Percentiles rank a stretch among this genome's conserved stretches.
Conservation (phyloP, 2,113 vertebrate genomes). For the Girardinichthys multiradiatus region DNA sequence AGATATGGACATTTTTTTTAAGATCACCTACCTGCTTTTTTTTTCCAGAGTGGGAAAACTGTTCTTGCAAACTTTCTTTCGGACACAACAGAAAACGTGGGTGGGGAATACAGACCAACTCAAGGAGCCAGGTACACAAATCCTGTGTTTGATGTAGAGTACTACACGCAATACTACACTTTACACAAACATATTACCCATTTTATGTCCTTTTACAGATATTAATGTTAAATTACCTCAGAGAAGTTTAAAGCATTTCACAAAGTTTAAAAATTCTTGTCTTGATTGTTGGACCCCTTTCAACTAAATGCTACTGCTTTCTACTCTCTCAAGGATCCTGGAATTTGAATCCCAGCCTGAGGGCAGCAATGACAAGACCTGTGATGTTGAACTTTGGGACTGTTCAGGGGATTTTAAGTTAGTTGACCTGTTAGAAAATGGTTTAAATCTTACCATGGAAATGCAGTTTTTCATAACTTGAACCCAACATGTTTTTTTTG, state of each 20-base stretch:
- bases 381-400: conserved; percentile 95
- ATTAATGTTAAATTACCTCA: not conserved
- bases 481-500: not conserved
- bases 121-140: conserved; percentile 89
- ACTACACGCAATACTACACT: not conserved
- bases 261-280: not conserved
- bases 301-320: conserved; percentile 2
- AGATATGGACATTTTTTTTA: not conserved
- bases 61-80: conserved; percentile 93
- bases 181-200: no score
- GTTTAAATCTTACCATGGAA: not conserved
- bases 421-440: conserved; percentile 34
- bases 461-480: not conserved
- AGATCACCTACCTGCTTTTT: not conserved
- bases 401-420: conserved; percentile 94
- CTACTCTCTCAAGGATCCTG: conserved; percentile 84
- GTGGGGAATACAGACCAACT: conserved; percentile 88
- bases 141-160: not conserved
- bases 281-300: not conserved
- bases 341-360: conserved; percentile 89
- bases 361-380: conserved; percentile 74
- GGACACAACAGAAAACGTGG: conserved; percentile 84
- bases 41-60: conserved; percentile 89
- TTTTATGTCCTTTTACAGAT: not conserved
- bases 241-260: not conserved